These are phyloP conservation scores for Todiramphus saurophagus DNA, from an alignment of 2,113 vertebrate species.

Conservation along the genomic window DNA sequence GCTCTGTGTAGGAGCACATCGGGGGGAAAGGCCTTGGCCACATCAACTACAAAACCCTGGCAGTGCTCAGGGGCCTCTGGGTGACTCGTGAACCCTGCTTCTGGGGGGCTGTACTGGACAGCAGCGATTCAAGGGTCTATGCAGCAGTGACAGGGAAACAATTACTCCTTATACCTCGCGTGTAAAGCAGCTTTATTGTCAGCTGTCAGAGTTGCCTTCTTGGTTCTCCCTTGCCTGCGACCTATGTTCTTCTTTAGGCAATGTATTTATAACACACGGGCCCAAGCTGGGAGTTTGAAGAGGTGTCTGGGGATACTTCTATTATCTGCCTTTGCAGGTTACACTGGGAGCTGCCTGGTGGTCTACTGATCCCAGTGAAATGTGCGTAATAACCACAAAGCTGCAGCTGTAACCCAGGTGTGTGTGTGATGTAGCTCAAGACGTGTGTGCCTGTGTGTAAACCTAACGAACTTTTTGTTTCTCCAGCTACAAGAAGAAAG, in stretches of 20 bases:
- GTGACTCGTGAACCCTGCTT: not conserved
- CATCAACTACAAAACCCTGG: not conserved
- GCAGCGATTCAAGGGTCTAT: not conserved
- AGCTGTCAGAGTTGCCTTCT: not conserved
- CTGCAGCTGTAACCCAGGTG: not conserved
- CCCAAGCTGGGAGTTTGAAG: not conserved
- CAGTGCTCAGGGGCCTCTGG: not conserved
- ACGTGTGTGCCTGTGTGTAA: rapidly evolving
- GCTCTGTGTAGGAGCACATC: not conserved
- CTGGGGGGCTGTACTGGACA: not conserved
- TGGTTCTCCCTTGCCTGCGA: not conserved
- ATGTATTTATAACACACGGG: not conserved
- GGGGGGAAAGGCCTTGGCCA: not conserved
- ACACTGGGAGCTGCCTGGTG: not conserved
- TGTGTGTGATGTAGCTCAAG: not conserved
- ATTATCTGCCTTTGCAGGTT: not conserved
- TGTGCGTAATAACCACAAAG: not conserved
- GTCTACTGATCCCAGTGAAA: not conserved
- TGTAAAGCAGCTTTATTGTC: not conserved
- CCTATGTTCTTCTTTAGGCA: not conserved
- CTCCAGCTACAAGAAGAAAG: slow-evolving; percentile 89
- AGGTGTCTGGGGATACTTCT: not conserved
- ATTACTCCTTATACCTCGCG: not conserved
- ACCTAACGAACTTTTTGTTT: not conserved
- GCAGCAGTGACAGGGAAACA: not conserved